Percentiles rank a stretch among this genome's conserved stretches.
These are phyloP conservation scores for Akabosia matsudoensis DNA, from an alignment of 1,140 invertebrate species.

Conservation along the genomic window DNA sequence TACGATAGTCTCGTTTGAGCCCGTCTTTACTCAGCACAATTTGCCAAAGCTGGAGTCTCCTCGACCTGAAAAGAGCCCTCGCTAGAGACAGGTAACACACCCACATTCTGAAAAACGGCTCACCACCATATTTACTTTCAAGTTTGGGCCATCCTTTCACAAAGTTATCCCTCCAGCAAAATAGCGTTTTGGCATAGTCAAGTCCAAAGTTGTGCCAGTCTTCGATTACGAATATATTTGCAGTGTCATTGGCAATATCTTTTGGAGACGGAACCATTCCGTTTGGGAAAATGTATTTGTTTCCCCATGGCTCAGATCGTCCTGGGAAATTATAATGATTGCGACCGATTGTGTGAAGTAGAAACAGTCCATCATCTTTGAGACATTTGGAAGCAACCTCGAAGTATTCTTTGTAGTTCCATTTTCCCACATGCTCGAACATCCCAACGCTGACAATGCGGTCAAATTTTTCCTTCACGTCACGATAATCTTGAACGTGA, in stretches of 20 bases:
- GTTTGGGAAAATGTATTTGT: conserved; percentile 45
- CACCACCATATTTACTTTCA: conserved; percentile 16
- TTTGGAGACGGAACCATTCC: conserved; percentile 35
- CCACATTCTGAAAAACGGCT: neutral
- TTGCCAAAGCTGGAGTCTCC: conserved; percentile 34
- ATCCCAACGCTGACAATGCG: conserved; percentile 38
- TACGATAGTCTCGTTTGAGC: conserved; percentile 31
- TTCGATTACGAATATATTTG: conserved; percentile 18
- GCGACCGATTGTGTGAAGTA: conserved; percentile 39
- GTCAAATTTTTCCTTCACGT: conserved; percentile 20
- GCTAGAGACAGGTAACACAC: neutral
- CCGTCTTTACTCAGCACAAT: conserved; percentile 38
- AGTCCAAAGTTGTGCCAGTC: conserved; percentile 24
- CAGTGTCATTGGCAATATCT: conserved; percentile 30
- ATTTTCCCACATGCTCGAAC: conserved; percentile 43
- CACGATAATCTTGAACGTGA: conserved; percentile 17
- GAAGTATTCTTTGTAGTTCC: conserved; percentile 29
- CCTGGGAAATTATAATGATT: conserved; percentile 30
- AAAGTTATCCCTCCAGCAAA: conserved; percentile 13
- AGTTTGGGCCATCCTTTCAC: conserved; percentile 26
- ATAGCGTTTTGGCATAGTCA: neutral
- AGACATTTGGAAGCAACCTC: conserved; percentile 32
- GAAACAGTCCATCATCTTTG: conserved; percentile 41
- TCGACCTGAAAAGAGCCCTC: neutral
- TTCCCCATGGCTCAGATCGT: neutral